phyloP scores from a whole-genome alignment of 2,797 vertebrate species.

The Spondyliosoma cantharus region DNA sequence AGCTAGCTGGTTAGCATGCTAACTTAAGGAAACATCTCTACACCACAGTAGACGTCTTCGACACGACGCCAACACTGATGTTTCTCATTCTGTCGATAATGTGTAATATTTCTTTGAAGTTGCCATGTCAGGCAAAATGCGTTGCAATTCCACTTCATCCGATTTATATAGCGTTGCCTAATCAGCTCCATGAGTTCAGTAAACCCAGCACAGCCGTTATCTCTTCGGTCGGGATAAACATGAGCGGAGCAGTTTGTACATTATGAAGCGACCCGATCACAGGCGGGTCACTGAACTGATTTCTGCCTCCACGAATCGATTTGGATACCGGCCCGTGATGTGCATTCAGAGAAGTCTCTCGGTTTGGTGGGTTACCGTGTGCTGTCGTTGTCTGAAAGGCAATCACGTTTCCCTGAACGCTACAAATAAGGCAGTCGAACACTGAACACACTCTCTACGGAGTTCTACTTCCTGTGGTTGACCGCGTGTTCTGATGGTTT shows the following conservation, averaged over 20 bases:
- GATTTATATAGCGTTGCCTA: background rate
- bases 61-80: too few species aligned
- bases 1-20: too few species aligned
- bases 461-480: background rate
- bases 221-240: background rate
- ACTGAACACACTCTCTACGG: background rate
- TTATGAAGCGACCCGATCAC: background rate
- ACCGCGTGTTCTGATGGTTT: background rate
- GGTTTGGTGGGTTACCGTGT: background rate
- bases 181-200: background rate
- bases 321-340: too few species aligned
- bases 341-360: background rate
- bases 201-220: slow-evolving; percentile 8
- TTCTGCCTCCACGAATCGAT: background rate
- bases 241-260: slow-evolving; percentile 2
- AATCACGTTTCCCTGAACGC: too few species aligned
- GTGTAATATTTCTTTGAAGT: too few species aligned
- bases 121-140: too few species aligned
- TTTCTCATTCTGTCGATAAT: too few species aligned
- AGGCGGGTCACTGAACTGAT: slow-evolving; percentile 24
- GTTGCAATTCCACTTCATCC: accelerated
- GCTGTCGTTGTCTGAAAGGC: background rate
- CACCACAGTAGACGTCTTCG: too few species aligned
- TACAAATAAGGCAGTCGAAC: background rate
- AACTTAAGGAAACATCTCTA: too few species aligned